Percentiles rank a stretch among this genome's conserved stretches.
Evolutionary conservation across 2,888 invertebrate species (phyloP).

Genomic region (Rhimphoctona megacephalus): DNA sequence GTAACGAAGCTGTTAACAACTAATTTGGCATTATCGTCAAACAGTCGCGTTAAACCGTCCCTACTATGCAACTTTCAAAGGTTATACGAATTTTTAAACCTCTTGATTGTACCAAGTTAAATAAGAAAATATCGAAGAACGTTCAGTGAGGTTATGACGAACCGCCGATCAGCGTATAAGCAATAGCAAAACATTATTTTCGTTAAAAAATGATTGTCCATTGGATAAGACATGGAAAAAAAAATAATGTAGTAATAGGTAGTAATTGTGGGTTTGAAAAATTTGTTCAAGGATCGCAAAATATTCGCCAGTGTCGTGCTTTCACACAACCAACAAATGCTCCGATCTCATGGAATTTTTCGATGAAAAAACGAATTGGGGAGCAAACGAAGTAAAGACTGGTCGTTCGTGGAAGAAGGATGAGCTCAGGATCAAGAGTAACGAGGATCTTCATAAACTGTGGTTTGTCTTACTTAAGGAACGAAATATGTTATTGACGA

Average conservation of each 20-base stretch:
- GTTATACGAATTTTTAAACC: constrained; percentile 44
- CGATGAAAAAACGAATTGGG: constrained; percentile 94
- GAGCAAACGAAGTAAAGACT: constrained; percentile 89
- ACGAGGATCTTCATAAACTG: constrained; percentile 97
- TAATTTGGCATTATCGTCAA: constrained; percentile 75
- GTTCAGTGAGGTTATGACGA: constrained; percentile 40
- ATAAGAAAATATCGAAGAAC: background rate
- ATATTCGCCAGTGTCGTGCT: constrained; percentile 18
- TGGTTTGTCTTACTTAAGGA: constrained; percentile 98
- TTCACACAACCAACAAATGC: constrained; percentile 83
- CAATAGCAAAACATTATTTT: background rate
- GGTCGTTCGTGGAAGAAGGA: constrained; percentile 96
- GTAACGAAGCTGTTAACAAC: constrained; percentile 75
- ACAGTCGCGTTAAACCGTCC: constrained; percentile 40
- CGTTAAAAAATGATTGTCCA: background rate
- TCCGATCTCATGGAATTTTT: constrained; percentile 94
- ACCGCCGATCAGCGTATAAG: background rate
- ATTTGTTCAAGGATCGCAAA: constrained; percentile 26
- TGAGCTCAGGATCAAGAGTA: constrained; percentile 97
- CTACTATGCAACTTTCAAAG: constrained; percentile 47
- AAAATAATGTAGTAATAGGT: background rate
- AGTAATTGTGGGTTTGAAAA: background rate
- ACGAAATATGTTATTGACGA: constrained; percentile 97
- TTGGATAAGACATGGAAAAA: background rate
- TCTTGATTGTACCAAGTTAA: background rate